phyloP scores from a whole-genome alignment of 2,888 invertebrate species.

The Nasonia oneida region DNA sequence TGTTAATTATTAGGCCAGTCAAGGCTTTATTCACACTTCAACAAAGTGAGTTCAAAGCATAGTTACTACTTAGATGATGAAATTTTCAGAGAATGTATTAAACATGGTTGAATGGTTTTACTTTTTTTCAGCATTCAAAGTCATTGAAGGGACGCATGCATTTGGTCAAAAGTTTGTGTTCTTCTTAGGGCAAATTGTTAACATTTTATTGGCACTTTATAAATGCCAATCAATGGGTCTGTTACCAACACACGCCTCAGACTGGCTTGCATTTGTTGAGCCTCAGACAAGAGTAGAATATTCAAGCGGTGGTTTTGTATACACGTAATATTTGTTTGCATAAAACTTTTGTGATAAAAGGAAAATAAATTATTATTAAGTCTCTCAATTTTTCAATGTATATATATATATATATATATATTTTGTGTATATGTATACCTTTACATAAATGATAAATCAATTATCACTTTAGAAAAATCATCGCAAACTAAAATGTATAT shows the following conservation, averaged over 20 bases:
- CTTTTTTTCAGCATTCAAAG: constrained; percentile 86
- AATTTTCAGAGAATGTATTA: background rate
- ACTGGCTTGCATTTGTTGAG: constrained; percentile 98
- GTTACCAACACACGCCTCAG: constrained; percentile 97
- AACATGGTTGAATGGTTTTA: constrained; percentile 15
- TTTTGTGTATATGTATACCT: constrained; percentile 25
- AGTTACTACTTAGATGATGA: background rate
- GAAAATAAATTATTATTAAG: constrained; percentile 53
- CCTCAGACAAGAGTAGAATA: constrained; percentile 92
- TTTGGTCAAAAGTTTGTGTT: constrained; percentile 95
- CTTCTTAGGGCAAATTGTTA: constrained; percentile 95
- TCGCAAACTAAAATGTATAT: constrained; percentile 32
- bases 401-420: constrained; percentile 9
- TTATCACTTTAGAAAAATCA: constrained; percentile 11
- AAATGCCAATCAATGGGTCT: constrained; percentile 99
- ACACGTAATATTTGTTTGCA: constrained; percentile 68
- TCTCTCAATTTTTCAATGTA: background rate
- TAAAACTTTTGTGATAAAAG: constrained; percentile 44
- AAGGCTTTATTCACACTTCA: constrained; percentile 96
- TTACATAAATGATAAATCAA: constrained; percentile 29
- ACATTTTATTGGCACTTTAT: constrained; percentile 94
- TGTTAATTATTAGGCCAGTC: constrained; percentile 97
- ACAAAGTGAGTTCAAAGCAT: constrained; percentile 79
- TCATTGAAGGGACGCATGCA: constrained; percentile 95
- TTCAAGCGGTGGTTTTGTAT: constrained; percentile 87